Evolutionary conservation across 1,140 invertebrate species (phyloP).

Genomic region (Rhagoletis zephyria): DNA sequence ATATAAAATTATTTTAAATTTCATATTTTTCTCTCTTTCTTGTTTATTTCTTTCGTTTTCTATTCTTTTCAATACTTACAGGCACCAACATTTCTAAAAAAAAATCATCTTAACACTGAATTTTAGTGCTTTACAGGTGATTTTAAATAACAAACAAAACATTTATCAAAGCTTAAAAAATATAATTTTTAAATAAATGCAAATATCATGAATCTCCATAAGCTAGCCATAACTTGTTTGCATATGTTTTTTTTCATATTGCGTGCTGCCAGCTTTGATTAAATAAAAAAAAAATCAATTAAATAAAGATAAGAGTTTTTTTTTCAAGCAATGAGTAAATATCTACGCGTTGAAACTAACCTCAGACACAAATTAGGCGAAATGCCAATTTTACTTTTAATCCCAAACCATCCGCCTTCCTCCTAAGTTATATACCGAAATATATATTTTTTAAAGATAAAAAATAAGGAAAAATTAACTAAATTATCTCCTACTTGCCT

Average conservation of each 20-base stretch:
- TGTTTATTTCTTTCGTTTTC: conserved; percentile 13
- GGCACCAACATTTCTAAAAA: conserved; percentile 46
- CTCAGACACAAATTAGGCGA: conserved; percentile 56
- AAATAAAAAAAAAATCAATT: neutral
- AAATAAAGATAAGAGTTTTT: neutral
- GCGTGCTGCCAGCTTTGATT: too few relatives aligned
- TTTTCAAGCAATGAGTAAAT: neutral
- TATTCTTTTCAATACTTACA: conserved; percentile 29
- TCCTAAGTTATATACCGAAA: neutral
- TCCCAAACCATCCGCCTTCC: neutral
- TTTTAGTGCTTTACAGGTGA: conserved; percentile 44
- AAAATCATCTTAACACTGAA: conserved; percentile 9
- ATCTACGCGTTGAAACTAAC: conserved; percentile 42
- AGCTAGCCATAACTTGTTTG: too few relatives aligned
- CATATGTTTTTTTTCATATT: too few relatives aligned
- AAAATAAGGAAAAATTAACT: neutral
- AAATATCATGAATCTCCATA: neutral
- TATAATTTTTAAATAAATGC: neutral
- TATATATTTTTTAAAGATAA: neutral
- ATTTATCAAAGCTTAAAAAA: neutral
- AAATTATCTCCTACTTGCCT: neutral
- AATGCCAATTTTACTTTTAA: conserved; percentile 7
- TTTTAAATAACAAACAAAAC: neutral
- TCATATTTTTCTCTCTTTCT: neutral
- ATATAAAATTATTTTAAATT: neutral